Evolutionary conservation across 2,797 vertebrate genomes (phyloP), one percentile per base, ranked within the genome.

Genomic region (Peromyscus attwateri): DNA sequence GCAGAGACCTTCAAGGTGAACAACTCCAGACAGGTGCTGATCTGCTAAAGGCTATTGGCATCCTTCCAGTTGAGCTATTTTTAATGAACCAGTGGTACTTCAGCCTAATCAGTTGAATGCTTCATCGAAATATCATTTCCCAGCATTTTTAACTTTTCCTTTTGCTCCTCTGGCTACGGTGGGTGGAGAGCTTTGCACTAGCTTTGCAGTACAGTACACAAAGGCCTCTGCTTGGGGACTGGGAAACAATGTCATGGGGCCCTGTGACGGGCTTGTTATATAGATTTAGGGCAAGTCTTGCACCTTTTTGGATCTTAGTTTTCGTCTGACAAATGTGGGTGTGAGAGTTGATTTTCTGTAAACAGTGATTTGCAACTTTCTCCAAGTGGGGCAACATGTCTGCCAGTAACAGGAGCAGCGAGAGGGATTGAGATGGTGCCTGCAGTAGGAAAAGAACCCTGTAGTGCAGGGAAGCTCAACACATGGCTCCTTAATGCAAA

Each of bases 351-450:
- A 75, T 49, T 80, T 55, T 75, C 84, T 49, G 8, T 57, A 37
- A 87, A 92, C 19, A 31, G 25, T 40, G 76, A 90, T 75, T 79
- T 93, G 84, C 70, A 89, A 68, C 75, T 83, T 76, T 92, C 49
- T 93, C 80, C 80, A 97, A 90, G 37, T 40, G 90, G 75, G 46
- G 52, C 6, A 16, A 60, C 13, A 49, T 23, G 57, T 31, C 62
- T 87, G 46, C 34, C 37, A 77, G 76, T 21, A 71, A 62, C 34
- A 87, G 70, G 49, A 77, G 4, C 7, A 25, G 75, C 37, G 46
- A 49, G 43, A 57, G 64, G 84, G 55, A 49, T 3, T 23, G 40
- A 21, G 23, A 9, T 23, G 49, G 37, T 3, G 2, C 2, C 34
- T 70, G 60, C 34, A 40, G 3, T 13, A 17, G 52, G 21, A 46